Percentiles rank a stretch among this genome's conserved stretches.
These are phyloP conservation scores for Pempheris klunzingeri DNA, from an alignment of 2,797 vertebrate species.

Conservation along the genomic window DNA sequence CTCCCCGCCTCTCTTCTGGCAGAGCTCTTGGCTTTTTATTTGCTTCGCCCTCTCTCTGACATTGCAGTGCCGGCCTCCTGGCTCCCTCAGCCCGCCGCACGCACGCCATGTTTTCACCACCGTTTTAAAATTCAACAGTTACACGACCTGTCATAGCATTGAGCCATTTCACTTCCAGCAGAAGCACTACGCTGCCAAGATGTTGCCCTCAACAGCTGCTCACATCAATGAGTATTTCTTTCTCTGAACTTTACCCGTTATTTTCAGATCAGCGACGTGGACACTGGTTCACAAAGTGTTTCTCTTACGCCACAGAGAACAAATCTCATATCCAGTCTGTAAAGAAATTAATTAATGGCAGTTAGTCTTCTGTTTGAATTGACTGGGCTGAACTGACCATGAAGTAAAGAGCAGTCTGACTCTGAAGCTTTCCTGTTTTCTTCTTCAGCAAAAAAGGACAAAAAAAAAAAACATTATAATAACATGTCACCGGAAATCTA, in stretches of 20 bases:
- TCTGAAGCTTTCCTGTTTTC: slow-evolving; percentile 66
- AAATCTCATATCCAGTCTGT: slow-evolving; percentile 19
- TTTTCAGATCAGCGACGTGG: slow-evolving; percentile 17
- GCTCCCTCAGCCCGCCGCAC: slow-evolving; percentile 74
- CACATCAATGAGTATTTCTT: slow-evolving; percentile 38
- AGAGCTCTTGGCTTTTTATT: slow-evolving; percentile 39
- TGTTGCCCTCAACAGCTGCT: slow-evolving; percentile 56
- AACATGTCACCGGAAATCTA: slow-evolving; percentile 66
- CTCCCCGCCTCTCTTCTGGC: slow-evolving; percentile 38
- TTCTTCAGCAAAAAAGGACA: slow-evolving; percentile 39
- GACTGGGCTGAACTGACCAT: slow-evolving; percentile 40
- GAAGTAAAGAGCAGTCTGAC: slow-evolving; percentile 61
- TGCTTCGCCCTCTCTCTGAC: slow-evolving; percentile 64
- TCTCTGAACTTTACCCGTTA: slow-evolving; percentile 13
- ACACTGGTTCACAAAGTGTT: slow-evolving; percentile 11
- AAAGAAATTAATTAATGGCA: slow-evolving; percentile 18
- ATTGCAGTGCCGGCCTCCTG: slow-evolving; percentile 60
- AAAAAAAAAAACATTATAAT: slow-evolving; percentile 28
- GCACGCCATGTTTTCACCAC: slow-evolving; percentile 61
- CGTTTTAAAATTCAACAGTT: slow-evolving; percentile 58
- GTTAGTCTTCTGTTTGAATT: slow-evolving; percentile 30
- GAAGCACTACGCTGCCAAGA: slow-evolving; percentile 64
- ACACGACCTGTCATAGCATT: slow-evolving; percentile 45
- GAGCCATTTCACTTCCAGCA: slow-evolving; percentile 62
- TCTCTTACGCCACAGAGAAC: slow-evolving; percentile 30